phyloP scores from a whole-genome alignment of 1,140 invertebrate species.

The Macrocentrus cingulum region DNA sequence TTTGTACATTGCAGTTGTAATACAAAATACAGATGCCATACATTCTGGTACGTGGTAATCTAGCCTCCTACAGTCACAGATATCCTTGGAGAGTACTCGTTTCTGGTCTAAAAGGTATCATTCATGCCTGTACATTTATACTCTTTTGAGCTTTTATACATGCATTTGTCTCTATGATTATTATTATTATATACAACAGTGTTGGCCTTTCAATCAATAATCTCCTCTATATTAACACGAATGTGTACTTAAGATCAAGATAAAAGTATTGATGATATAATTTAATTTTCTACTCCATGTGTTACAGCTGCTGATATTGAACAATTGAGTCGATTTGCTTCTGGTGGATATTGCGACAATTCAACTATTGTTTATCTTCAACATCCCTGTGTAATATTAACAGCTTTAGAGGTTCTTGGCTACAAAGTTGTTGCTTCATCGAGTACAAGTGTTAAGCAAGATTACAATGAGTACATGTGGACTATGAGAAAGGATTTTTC shows the following conservation, averaged over 20 bases:
- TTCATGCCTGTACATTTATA: not conserved
- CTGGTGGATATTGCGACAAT: slow-evolving; percentile 76
- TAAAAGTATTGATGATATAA: not conserved
- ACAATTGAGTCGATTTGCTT: slow-evolving; percentile 75
- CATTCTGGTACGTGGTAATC: slow-evolving; percentile 83
- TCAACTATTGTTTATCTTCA: slow-evolving; percentile 81
- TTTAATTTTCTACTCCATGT: slow-evolving; percentile 16
- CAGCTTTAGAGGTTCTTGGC: slow-evolving; percentile 80
- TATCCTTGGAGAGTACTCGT: slow-evolving; percentile 83
- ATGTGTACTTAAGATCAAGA: too few relatives aligned
- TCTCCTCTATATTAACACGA: too few relatives aligned
- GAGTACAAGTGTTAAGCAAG: slow-evolving; percentile 79
- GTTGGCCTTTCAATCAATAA: too few relatives aligned
- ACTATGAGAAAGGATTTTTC: slow-evolving; percentile 86
- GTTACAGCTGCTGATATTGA: slow-evolving; percentile 75
- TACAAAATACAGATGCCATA: slow-evolving; percentile 70
- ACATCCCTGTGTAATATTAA: slow-evolving; percentile 83
- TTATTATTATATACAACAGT: too few relatives aligned
- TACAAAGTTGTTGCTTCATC: slow-evolving; percentile 85
- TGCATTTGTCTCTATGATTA: not conserved
- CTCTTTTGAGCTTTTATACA: not conserved
- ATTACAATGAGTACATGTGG: slow-evolving; percentile 89
- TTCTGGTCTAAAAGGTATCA: slow-evolving; percentile 76
- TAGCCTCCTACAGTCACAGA: slow-evolving; percentile 80
- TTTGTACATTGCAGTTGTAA: slow-evolving; percentile 35